Evolutionary conservation across 2,797 vertebrate genomes (phyloP).

Genomic region (Semotilus atromaculatus): DNA sequence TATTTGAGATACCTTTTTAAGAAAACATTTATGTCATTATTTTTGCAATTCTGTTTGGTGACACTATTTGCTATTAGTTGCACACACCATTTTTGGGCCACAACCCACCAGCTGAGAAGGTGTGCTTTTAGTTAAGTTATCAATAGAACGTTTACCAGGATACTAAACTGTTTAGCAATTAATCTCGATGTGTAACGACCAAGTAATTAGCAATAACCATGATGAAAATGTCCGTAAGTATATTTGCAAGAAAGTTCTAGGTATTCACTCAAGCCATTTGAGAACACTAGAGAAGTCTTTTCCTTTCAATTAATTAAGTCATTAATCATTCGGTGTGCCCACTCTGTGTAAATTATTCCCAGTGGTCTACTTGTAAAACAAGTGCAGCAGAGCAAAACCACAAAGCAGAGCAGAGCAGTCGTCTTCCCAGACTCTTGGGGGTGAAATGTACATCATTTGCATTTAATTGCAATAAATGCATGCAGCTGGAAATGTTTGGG

Average conservation of each 20-base stretch:
- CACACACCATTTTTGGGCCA: background rate
- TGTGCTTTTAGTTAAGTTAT: background rate
- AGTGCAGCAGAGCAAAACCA: conserved; percentile 46
- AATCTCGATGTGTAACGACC: conserved; percentile 4
- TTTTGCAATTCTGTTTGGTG: background rate
- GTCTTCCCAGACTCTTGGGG: conserved; percentile 54
- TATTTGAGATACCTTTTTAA: background rate
- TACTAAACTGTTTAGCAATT: conserved; percentile 12
- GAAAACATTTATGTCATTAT: background rate
- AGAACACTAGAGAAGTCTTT: conserved; percentile 40
- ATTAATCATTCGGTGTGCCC: conserved; percentile 61
- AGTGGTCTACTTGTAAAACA: conserved; percentile 51
- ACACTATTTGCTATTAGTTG: background rate
- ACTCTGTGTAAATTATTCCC: conserved; percentile 56
- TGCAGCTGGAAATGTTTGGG: conserved; percentile 57
- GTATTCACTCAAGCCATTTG: conserved; percentile 18
- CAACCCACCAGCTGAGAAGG: background rate
- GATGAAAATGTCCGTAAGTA: conserved; percentile 3
- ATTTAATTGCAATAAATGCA: conserved; percentile 65
- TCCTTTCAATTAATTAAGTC: conserved; percentile 61
- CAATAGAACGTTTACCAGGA: background rate
- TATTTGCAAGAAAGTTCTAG: conserved; percentile 17
- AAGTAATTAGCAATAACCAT: conserved; percentile 28
- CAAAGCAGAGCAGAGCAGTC: conserved; percentile 39
- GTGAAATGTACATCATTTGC: conserved; percentile 62